Evolutionary conservation across 2,113 vertebrate genomes (phyloP).

Genomic region (Labeo catla): DNA sequence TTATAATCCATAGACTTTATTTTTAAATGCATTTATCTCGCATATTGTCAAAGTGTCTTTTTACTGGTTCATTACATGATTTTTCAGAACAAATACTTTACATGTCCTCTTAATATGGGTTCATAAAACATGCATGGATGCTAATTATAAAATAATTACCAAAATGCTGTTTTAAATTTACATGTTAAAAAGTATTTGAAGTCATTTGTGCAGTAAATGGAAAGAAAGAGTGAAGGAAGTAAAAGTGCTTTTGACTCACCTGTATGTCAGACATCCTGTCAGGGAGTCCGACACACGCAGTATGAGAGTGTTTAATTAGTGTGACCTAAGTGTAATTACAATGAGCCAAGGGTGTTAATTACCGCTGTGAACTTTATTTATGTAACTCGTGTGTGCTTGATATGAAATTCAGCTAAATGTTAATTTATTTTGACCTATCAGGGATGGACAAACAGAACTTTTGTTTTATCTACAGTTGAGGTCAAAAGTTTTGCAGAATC

Average conservation of each 20-base stretch:
- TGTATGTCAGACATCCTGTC: conserved; percentile 25
- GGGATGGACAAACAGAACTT: background rate
- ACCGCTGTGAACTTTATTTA: conserved; percentile 34
- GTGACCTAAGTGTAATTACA: conserved; percentile 53
- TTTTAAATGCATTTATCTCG: background rate
- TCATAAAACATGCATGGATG: background rate
- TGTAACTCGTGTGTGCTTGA: background rate
- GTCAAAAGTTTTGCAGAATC: no score
- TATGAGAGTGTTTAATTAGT: conserved; percentile 52
- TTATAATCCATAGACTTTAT: conserved; percentile 2
- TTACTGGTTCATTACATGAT: background rate
- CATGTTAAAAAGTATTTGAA: background rate
- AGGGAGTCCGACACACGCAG: conserved; percentile 25
- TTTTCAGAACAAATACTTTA: background rate
- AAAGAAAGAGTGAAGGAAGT: background rate
- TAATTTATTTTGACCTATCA: background rate
- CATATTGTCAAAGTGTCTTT: background rate
- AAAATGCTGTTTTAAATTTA: background rate
- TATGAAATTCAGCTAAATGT: conserved; percentile 18
- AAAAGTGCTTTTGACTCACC: conserved; percentile 4
- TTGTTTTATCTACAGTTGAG: background rate
- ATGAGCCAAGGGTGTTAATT: conserved; percentile 46
- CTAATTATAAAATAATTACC: background rate
- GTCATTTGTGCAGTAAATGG: conserved; percentile 18
- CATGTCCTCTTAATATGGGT: background rate